These are phyloP conservation scores for Osmerus eperlanus DNA, from an alignment of 2,113 vertebrate genomes.

Conservation along the genomic window DNA sequence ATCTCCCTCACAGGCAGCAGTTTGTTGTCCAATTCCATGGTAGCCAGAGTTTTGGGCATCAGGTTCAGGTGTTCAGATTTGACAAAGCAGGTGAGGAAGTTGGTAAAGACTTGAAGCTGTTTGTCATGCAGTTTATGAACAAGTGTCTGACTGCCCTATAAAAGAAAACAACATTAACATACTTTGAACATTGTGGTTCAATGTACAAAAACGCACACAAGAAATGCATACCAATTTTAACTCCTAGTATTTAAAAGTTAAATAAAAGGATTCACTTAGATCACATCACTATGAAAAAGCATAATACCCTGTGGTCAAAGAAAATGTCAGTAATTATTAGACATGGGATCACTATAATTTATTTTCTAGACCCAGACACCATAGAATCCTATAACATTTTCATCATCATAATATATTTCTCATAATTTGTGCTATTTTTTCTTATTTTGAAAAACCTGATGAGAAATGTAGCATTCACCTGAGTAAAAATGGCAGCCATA, in stretches of 20 bases:
- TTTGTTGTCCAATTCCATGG: background rate
- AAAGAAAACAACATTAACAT: background rate
- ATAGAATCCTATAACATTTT: background rate
- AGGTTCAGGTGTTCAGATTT: background rate
- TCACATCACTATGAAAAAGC: background rate
- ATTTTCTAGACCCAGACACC: background rate
- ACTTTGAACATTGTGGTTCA: background rate
- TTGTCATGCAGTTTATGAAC: slow-evolving; percentile 6
- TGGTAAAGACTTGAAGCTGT: background rate
- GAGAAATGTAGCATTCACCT: too few relatives aligned
- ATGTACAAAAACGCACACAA: background rate
- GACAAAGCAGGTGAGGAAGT: slow-evolving; percentile 3
- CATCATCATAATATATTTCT: background rate
- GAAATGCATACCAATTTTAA: background rate
- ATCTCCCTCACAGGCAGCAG: slow-evolving; percentile 3
- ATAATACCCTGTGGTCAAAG: too few relatives aligned
- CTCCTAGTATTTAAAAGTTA: too few relatives aligned
- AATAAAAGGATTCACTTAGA: too few relatives aligned
- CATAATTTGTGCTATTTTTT: background rate
- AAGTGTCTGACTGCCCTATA: slow-evolving; percentile 1
- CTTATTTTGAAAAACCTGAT: too few relatives aligned
- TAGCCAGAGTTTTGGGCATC: background rate
- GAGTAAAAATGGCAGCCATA: background rate
- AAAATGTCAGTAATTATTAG: background rate
- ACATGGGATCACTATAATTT: background rate